Evolutionary conservation across 2,113 vertebrate genomes (phyloP), one percentile per base, ranked within the genome.

Genomic region (Mustelus asterias): DNA sequence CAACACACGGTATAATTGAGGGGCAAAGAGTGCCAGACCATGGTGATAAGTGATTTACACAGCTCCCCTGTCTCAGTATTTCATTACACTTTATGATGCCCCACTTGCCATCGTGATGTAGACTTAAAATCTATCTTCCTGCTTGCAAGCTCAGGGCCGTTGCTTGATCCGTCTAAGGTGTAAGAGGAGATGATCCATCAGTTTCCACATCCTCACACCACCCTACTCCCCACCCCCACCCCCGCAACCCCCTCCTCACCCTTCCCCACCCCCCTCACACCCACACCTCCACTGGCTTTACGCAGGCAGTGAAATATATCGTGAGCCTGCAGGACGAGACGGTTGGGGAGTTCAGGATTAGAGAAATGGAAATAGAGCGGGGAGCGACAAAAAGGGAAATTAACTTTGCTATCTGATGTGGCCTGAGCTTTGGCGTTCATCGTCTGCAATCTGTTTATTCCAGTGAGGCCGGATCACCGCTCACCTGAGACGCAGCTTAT

Each of bases 401-500:
- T 70, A 94, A 94, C 65, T 70, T 67, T 69, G 20, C 65, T 94
- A 94, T 94, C 93, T 94, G 67, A 70, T 94, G 37, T 48, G 93
- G 93, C 93, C 93, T 94, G 93, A 44, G 65, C 37, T 70, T 1
- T 29, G 18, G 41, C 93, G 48, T 24, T 94, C 93, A 70, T 70
- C 93, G 20, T 94, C 70, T 24, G 41, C 93, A 69, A 70, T 94
- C 93, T 44, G 93, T 44, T 48, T 70, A 94, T 70, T 37, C 37
- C 93, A 70, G 67, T 69, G 37, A 29, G 93, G 65, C 65, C 26
- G 24, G 65, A 48, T 94, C 93, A 70, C 67, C 29, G 65, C 93
- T 44, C 65, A 70, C 26, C 65, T 48, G 67, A 70, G 67, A 70
- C 37, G 4, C 93, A 44, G 67, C 65, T 70, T 70, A 94, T 41